These are phyloP conservation scores for Scelioninae gen. 2 DNA, from an alignment of 2,888 invertebrate species.

Conservation along the genomic window DNA sequence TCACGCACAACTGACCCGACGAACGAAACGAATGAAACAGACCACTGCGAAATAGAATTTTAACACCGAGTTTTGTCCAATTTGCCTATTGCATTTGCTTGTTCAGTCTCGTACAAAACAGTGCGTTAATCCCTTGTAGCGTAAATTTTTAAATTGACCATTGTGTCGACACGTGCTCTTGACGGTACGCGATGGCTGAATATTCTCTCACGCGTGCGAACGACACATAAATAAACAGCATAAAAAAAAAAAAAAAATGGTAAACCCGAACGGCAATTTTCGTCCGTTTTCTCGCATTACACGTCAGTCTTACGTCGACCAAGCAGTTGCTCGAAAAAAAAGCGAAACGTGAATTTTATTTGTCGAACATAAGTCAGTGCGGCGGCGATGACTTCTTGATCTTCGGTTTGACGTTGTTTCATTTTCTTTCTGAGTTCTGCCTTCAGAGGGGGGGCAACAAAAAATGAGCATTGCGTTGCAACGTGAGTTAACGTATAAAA, in stretches of 20 bases:
- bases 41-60: constrained; percentile 57
- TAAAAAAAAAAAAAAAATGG: constrained; percentile 23
- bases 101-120: constrained; percentile 55
- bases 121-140: constrained; percentile 56
- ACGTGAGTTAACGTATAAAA: too few relatives aligned
- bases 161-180: constrained; percentile 57
- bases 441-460: too few relatives aligned
- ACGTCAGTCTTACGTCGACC: constrained; percentile 15
- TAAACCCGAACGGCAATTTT: constrained; percentile 26
- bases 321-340: constrained; percentile 22
- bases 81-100: constrained; percentile 56
- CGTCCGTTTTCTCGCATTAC: constrained; percentile 15
- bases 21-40: constrained; percentile 51
- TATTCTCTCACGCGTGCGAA: constrained; percentile 47
- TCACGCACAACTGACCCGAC: constrained; percentile 39
- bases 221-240: constrained; percentile 46
- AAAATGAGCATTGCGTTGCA: too few relatives aligned
- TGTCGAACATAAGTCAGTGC: constrained; percentile 8
- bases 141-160: constrained; percentile 59
- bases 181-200: constrained; percentile 45
- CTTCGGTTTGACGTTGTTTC: too few relatives aligned
- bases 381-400: too few relatives aligned
- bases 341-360: constrained; percentile 17
- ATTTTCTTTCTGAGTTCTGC: too few relatives aligned
- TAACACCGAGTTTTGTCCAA: constrained; percentile 53